These are phyloP conservation scores for Lophochroa leadbeateri DNA, from an alignment of 2,113 vertebrate genomes.

Conservation along the genomic window DNA sequence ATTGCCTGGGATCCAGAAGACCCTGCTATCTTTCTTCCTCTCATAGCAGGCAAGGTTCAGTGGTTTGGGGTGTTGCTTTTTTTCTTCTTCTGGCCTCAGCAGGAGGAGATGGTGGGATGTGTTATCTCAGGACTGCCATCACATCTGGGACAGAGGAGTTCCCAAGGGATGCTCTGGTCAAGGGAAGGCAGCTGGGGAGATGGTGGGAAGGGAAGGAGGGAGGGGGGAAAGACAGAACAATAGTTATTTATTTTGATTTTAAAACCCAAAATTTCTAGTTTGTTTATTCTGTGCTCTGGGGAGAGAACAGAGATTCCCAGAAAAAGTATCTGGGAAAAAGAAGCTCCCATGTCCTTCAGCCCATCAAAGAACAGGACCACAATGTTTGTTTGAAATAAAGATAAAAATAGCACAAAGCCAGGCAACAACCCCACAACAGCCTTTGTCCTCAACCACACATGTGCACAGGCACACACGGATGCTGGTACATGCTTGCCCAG, in stretches of 20 bases:
- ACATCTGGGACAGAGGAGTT: not conserved
- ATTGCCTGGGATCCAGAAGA: not conserved
- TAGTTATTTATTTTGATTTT: conserved; percentile 43
- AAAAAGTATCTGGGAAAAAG: conserved; percentile 30
- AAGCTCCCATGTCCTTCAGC: not conserved
- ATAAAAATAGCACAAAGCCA: not conserved
- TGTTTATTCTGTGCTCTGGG: not conserved
- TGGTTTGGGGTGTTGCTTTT: not conserved
- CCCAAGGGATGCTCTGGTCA: not conserved
- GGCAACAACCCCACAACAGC: not conserved
- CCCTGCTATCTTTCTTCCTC: not conserved
- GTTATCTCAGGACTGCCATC: not conserved
- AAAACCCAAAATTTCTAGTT: conserved; percentile 6
- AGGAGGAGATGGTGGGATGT: not conserved
- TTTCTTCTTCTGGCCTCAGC: not conserved
- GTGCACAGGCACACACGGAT: not conserved
- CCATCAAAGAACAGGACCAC: not conserved
- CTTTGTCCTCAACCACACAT: not conserved
- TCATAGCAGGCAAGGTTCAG: not conserved
- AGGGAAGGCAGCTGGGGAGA: conserved; percentile 10
- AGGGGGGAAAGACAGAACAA: not conserved
- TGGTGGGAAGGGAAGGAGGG: conserved; percentile 27
- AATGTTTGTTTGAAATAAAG: not conserved
- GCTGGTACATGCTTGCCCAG: not conserved
- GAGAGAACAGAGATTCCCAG: not conserved